Base-by-base conservation (phyloP, 2,888 invertebrate genomes). In the Temnothorax ravouxi region DNA sequence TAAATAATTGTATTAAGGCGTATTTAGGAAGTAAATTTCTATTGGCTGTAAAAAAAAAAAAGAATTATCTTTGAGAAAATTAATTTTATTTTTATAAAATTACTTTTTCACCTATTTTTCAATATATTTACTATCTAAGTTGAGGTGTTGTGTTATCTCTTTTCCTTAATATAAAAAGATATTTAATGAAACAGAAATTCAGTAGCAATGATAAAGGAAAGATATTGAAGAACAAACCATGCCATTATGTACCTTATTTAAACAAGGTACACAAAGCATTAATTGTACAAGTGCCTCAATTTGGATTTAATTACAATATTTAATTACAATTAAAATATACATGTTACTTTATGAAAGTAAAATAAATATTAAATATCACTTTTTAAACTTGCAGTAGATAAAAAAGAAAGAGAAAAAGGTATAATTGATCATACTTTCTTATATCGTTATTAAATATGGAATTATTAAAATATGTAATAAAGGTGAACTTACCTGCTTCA, bases 401-500 rank as follows among this genome's bases (percentile, higher is more conserved):
- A 34, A 93, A 18, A 34, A 93, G 11, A 56, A 83, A 61, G 44
- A 66, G 21, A 82, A 13, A 59, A 21, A 77, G 11, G 50, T 34
- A 2, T 11, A n/a, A 66, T 21, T 8, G 11, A 47, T 52, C n/a
- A 52, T 34, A 69, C 15, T 71, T 69, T n/a, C 29, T 71, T 69
- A 34, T 4, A 34, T 52, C 5, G 2, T 66, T 50, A n/a, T 54
- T 34, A 38, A 21, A 38, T 15, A 21, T 8, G 0, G 18, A 38
- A 52, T 61, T 64, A 77, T 44, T n/a, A 38, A 47, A 4, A 61
- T 38, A 34, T 38, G 2, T 29, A 11, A 38, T 62, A 76, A 50
- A 64, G 3, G 5, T 50, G 3, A 3, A 87, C 84, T 88, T 85
- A 93, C 93, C 64, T 3, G 82, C 86, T 15, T 89, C 88, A 0